Percentiles rank a stretch among this genome's conserved stretches.
Conservation (phyloP, 2,797 vertebrate genomes). For the Oreonectes daqikongensis region DNA sequence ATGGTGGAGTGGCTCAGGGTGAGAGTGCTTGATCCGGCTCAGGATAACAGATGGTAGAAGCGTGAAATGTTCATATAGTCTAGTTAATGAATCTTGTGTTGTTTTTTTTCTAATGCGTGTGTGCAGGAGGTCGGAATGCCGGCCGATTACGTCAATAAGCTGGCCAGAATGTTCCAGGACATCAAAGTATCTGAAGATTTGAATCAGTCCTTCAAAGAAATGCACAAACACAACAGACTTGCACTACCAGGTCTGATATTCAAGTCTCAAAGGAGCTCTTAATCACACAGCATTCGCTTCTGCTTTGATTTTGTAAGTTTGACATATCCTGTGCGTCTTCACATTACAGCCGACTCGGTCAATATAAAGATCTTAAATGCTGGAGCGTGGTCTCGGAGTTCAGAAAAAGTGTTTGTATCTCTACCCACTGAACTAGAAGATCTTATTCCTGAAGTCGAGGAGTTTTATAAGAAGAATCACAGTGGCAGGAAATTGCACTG, state of each 20-base stretch:
- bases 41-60: neutral
- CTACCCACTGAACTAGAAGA: slow-evolving; percentile 94
- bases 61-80: neutral
- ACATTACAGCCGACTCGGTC: slow-evolving; percentile 86
- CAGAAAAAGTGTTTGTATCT: slow-evolving; percentile 95
- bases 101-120: slow-evolving; percentile 50
- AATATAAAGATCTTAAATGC: slow-evolving; percentile 98
- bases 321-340: neutral
- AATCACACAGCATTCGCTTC: neutral
- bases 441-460: slow-evolving; percentile 96
- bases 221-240: slow-evolving; percentile 96
- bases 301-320: neutral
- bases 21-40: slow-evolving; percentile 51
- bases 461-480: slow-evolving; percentile 99
- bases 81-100: slow-evolving; percentile 1
- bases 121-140: slow-evolving; percentile 95
- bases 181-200: slow-evolving; percentile 97
- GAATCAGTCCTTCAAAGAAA: slow-evolving; percentile 95
- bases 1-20: slow-evolving; percentile 98
- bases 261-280: neutral
- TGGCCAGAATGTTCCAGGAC: slow-evolving; percentile 96
- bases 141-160: slow-evolving; percentile 95
- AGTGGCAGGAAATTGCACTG: slow-evolving; percentile 97
- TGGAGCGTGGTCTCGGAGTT: slow-evolving; percentile 94
- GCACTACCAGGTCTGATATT: slow-evolving; percentile 85